These are phyloP conservation scores for Hemaris fuciformis DNA, from an alignment of 2,888 invertebrate species.

Conservation along the genomic window DNA sequence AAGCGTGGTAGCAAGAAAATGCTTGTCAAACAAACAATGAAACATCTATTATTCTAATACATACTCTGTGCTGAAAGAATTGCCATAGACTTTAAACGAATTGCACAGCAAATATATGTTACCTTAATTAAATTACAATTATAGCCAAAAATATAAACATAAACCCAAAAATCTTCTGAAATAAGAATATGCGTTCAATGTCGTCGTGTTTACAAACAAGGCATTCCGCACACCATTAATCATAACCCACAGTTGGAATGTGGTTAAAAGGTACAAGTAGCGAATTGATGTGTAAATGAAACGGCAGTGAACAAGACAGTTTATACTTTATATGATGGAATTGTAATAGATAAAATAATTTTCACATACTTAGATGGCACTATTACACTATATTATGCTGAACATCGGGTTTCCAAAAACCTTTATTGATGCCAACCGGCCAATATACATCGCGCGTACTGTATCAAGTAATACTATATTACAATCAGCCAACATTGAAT, in stretches of 20 bases:
- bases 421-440: background rate
- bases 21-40: constrained; percentile 15
- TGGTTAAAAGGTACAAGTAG: constrained; percentile 51
- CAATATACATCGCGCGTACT: background rate
- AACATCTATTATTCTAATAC: background rate
- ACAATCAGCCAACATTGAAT: background rate
- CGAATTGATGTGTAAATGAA: constrained; percentile 17
- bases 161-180: background rate
- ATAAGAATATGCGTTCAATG: background rate
- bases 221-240: constrained; percentile 16
- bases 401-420: background rate
- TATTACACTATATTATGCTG: background rate
- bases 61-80: background rate
- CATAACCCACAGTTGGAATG: constrained; percentile 54
- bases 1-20: constrained; percentile 24
- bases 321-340: background rate
- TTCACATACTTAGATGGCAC: background rate
- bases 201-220: constrained; percentile 4
- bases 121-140: background rate
- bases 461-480: background rate
- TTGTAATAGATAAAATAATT: background rate
- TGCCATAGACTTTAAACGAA: background rate
- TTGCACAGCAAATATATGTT: background rate
- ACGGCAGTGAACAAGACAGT: background rate
- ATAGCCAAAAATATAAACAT: background rate